Evolutionary conservation across 2,113 vertebrate species (phyloP).

Genomic region (Thamnaconus septentrionalis): DNA sequence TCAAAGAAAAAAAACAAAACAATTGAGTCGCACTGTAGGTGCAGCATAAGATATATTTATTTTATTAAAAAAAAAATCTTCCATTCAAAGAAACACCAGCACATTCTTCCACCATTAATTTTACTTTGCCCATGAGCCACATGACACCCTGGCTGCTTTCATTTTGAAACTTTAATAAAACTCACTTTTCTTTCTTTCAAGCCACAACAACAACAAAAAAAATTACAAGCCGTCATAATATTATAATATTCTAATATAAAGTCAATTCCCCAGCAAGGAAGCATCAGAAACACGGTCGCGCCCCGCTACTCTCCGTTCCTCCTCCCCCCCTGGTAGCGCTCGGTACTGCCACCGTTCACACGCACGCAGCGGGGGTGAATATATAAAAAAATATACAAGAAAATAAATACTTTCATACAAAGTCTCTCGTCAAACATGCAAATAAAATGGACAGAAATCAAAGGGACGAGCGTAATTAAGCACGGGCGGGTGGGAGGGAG

Average conservation of each 20-base stretch:
- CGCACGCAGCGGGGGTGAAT: slow-evolving; percentile 14
- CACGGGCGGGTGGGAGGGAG: slow-evolving; percentile 19
- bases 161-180: slow-evolving; percentile 64
- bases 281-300: slow-evolving; percentile 39
- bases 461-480: slow-evolving; percentile 43
- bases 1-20: too few species aligned
- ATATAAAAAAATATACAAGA: slow-evolving; percentile 48
- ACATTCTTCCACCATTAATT: background rate
- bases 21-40: too few species aligned
- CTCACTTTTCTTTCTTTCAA: slow-evolving; percentile 43
- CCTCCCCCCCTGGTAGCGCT: background rate
- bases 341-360: slow-evolving; percentile 6
- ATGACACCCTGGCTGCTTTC: slow-evolving; percentile 20
- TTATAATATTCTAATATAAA: slow-evolving; percentile 55
- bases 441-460: slow-evolving; percentile 41
- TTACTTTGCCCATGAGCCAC: slow-evolving; percentile 23
- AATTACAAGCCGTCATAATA: slow-evolving; percentile 48
- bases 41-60: too few species aligned
- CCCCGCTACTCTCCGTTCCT: slow-evolving; percentile 6
- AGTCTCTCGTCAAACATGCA: slow-evolving; percentile 61
- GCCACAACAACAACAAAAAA: slow-evolving; percentile 22
- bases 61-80: too few species aligned
- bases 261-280: slow-evolving; percentile 47
- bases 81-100: too few species aligned
- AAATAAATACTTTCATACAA: slow-evolving; percentile 74